Evolutionary conservation across 2,797 vertebrate species (phyloP).

Genomic region (Gymnoscopelus microlampas): DNA sequence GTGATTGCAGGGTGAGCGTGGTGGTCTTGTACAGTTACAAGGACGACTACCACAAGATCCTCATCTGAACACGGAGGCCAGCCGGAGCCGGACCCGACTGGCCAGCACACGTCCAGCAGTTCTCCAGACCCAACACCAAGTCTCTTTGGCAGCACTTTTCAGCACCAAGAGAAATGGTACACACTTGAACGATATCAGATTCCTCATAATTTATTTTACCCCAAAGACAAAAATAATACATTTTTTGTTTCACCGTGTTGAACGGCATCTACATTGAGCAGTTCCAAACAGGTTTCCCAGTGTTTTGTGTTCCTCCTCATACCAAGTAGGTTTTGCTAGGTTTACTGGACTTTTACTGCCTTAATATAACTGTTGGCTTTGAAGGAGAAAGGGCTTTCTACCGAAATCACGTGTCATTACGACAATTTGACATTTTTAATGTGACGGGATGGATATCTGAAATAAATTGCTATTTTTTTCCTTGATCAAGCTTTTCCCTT

Average conservation of each 20-base stretch:
- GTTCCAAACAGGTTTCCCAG: constrained; percentile 22
- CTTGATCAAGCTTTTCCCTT: constrained; percentile 30
- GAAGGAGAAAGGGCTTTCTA: constrained; percentile 51
- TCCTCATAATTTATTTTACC: background rate
- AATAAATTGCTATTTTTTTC: constrained; percentile 65
- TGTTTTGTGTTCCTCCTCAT: constrained; percentile 27
- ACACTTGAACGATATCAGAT: constrained; percentile 4
- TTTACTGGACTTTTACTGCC: constrained; percentile 50
- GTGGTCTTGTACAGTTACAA: constrained; percentile 94
- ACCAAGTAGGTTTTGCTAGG: constrained; percentile 4
- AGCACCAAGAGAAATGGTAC: too few relatives aligned
- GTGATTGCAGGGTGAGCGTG: constrained; percentile 85
- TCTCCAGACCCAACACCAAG: background rate
- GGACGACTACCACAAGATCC: constrained; percentile 94
- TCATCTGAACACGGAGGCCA: constrained; percentile 80
- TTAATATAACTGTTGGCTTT: constrained; percentile 46
- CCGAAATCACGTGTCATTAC: constrained; percentile 26
- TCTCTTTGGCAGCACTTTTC: too few relatives aligned
- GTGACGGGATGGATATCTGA: constrained; percentile 5
- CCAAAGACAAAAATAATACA: constrained; percentile 27
- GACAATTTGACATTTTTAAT: constrained; percentile 48
- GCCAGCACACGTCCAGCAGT: background rate
- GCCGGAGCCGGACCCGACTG: too few relatives aligned
- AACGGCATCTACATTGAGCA: constrained; percentile 15
- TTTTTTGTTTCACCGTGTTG: constrained; percentile 9